Conservation (phyloP, 2,113 vertebrate species). For the Chaetura pelagica region DNA sequence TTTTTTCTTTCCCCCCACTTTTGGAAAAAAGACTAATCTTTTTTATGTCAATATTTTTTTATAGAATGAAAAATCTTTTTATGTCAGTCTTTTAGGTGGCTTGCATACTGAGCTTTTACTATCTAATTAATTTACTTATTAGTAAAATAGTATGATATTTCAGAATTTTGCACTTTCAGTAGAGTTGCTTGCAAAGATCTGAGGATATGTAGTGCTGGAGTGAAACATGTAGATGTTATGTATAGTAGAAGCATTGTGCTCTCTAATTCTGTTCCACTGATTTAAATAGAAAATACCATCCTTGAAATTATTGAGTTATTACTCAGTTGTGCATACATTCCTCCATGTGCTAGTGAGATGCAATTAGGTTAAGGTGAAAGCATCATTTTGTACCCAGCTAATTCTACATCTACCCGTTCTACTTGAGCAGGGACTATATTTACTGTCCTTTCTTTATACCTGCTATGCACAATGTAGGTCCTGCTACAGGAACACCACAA, state of each 20-base stretch:
- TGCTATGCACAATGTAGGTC: not conserved
- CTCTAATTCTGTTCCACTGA: not conserved
- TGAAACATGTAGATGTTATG: not conserved
- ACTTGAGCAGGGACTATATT: not conserved
- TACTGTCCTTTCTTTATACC: not conserved
- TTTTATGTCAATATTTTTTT: not conserved
- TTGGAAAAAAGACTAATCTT: not conserved
- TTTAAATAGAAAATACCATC: not conserved
- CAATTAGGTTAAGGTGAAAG: not conserved
- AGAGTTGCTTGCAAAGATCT: not conserved
- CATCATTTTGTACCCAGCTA: not conserved
- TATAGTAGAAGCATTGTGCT: not conserved
- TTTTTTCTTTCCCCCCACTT: fast-evolving
- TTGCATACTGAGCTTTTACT: not conserved
- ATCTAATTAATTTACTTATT: not conserved
- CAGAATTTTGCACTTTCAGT: not conserved
- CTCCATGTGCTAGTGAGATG: not conserved
- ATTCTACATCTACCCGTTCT: not conserved
- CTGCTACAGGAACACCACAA: not conserved
- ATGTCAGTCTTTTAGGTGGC: not conserved
- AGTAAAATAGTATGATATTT: not conserved
- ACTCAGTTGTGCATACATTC: not conserved
- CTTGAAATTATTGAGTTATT: not conserved
- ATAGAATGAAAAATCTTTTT: not conserved
- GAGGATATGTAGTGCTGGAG: fast-evolving